Evolutionary conservation across 2,888 invertebrate species (phyloP), one percentile per base, ranked within the genome.

Genomic region (Platynereis dumerilii): DNA sequence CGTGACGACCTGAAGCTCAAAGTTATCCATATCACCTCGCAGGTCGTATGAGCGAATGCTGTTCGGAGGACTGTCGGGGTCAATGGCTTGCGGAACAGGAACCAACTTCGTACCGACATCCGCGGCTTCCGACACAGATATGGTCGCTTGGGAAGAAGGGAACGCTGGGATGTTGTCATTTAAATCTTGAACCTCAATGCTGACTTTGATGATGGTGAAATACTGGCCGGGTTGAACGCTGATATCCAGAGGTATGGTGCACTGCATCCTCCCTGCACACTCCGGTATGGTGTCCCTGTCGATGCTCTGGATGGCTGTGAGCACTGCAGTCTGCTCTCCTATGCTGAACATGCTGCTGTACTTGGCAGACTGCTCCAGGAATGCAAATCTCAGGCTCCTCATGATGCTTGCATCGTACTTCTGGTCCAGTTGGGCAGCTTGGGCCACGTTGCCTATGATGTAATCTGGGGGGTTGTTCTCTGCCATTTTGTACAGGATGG

Each of bases 371-470:
- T 62, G 55, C 10, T 67, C 52, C n/a, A 73, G 68, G 57, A 72
- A 68, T 12, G 53, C 54, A 58, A 66, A 73, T 15, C 61, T 39
- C n/a, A 72, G 54, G 12, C 26, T 26, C 26, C 7, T 7, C 27
- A 24, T 27, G 17, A 27, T 15, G 52, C 27, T 17, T 29, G 39
- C 56, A n/a, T 48, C 22, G 39, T 65, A 68, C 22, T 48, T 54
- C 56, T 53, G 52, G 29, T 39, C 58, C 28, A 72, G 61, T 12
- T 64, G 45, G 12, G 64, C 62, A 76, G 90, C 89, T 0, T 67
- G 64, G 34, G 75, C 72, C 12, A 79, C 64, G 62, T 76, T 76
- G 12, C 77, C 78, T 1, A 79, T 66, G n/a, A 70, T 68, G 12
- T 75, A 75, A 20, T 73, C 73, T 17, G 74, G 69, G 0, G 75